Percentiles rank a stretch among this genome's conserved stretches.
Conservation (phyloP, 2,113 vertebrate genomes). For the Amphiprion ocellaris region DNA sequence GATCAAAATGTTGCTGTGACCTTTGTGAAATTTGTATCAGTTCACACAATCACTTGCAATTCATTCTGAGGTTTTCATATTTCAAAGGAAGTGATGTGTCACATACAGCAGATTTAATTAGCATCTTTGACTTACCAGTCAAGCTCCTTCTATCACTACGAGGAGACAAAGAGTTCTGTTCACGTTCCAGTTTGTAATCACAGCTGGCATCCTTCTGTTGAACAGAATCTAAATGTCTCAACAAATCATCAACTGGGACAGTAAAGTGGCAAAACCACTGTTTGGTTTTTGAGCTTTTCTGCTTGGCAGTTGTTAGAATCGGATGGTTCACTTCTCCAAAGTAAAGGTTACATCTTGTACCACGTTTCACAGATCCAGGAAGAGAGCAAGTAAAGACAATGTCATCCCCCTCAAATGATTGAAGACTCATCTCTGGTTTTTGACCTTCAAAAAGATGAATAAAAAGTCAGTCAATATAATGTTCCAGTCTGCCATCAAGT, state of each 20-base stretch:
- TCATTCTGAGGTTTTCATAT: no score
- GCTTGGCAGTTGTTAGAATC: accelerated
- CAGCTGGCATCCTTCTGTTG: conserved; percentile 29
- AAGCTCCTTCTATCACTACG: conserved; percentile 31
- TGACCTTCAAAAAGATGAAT: conserved; percentile 4
- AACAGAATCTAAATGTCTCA: accelerated
- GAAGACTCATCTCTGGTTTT: not conserved
- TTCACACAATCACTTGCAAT: no score
- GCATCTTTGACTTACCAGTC: not conserved
- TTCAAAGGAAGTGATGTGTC: no score
- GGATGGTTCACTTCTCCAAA: not conserved
- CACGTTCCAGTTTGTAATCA: conserved; percentile 30
- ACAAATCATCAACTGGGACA: not conserved
- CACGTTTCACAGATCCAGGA: conserved; percentile 7
- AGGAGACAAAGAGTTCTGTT: conserved; percentile 18
- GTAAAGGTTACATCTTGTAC: conserved; percentile 27
- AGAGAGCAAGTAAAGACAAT: not conserved
- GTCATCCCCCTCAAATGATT: accelerated
- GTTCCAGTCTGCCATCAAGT: not conserved
- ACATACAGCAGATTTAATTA: no score
- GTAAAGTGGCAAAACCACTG: conserved; percentile 3
- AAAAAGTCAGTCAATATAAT: not conserved
- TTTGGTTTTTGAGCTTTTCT: not conserved
- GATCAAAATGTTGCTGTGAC: no score
- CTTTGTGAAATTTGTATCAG: no score